phyloP scores from a whole-genome alignment of 2,888 invertebrate species.

The Aphidius colemani region DNA sequence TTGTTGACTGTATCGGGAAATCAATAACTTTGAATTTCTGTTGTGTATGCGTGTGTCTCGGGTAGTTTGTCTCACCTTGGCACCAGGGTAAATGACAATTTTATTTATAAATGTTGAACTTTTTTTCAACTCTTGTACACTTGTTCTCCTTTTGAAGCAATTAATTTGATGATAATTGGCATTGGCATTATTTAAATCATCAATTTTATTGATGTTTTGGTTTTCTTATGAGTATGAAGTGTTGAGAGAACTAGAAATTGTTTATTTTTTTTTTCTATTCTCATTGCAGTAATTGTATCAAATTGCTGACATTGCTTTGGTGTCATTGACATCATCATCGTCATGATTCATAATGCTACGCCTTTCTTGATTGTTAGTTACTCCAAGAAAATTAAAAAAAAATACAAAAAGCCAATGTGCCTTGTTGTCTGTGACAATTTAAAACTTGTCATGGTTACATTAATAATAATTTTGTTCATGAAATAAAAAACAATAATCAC shows the following conservation, averaged over 20 bases:
- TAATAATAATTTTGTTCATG: too few relatives aligned
- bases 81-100: constrained; percentile 2
- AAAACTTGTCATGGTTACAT: too few relatives aligned
- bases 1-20: constrained; percentile 55
- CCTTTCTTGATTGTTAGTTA: constrained; percentile 35
- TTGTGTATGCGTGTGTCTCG: constrained; percentile 38
- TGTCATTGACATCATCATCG: constrained; percentile 46
- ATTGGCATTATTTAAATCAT: too few relatives aligned
- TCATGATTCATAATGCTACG: constrained; percentile 44
- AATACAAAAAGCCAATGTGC: constrained; percentile 1
- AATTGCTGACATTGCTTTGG: constrained; percentile 46
- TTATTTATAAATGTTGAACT: background rate
- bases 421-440: constrained; percentile 1
- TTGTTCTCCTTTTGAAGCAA: background rate
- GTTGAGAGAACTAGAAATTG: background rate
- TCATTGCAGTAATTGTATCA: constrained; percentile 5
- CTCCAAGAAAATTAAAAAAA: constrained; percentile 13
- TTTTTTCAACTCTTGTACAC: background rate
- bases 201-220: too few relatives aligned
- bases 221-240: too few relatives aligned
- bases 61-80: constrained; percentile 25
- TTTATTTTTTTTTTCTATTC: background rate
- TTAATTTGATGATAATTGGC: too few relatives aligned
- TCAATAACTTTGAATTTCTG: constrained; percentile 46
- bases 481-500: too few relatives aligned